Base-by-base conservation (phyloP, 2,113 vertebrate species). In the Cottus gobio region DNA sequence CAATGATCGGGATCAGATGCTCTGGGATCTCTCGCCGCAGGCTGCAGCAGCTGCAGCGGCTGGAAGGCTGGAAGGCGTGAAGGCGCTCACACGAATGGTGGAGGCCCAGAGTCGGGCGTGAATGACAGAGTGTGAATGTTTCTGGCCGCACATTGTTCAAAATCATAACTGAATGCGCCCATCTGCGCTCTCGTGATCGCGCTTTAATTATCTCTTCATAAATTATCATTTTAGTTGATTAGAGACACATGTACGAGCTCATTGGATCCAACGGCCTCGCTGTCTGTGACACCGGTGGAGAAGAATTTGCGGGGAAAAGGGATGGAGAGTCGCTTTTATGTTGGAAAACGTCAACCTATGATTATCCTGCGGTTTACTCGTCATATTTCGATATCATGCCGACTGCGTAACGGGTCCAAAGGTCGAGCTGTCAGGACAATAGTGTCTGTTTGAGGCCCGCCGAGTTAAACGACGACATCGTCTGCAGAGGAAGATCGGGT, bases 401-500 rank as follows among this genome's bases (percentile, higher is more conserved):
- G 39, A n/a, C 67, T 4, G 54, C 16, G 22, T 3, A 20, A 30
- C n/a, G n/a, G 39, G 37, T 52, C 12, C 12, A 56, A 56, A 61
- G 65, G 63, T 81, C 37, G 46, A 72, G 65, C 76, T 50, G 36
- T 58, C 30, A 28, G 60, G 52, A 66, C 60, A 75, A 46, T 77
- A 30, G 7, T 22, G 28, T 58, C 28, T 0, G 18, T 18, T 4
- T 42, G 4, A 12, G 22, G 42, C 28, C 34, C 22, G n/a, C 15
- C 24, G 26, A 64, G 39, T 42, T 84, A 64, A 64, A 74, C 36
- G 2, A 28, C 52, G 22, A 24, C 30, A 71, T 71, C 52, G 62
- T 75, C 66, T 50, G n/a, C 15, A 26, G 65, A 75, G 37, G 63
- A 78, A 20, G 65, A 81, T 71, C 54, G 36, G 83, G 75, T 90